Evolutionary conservation across 2,797 vertebrate species (phyloP).

Genomic region (Gymnopithys bicolor): DNA sequence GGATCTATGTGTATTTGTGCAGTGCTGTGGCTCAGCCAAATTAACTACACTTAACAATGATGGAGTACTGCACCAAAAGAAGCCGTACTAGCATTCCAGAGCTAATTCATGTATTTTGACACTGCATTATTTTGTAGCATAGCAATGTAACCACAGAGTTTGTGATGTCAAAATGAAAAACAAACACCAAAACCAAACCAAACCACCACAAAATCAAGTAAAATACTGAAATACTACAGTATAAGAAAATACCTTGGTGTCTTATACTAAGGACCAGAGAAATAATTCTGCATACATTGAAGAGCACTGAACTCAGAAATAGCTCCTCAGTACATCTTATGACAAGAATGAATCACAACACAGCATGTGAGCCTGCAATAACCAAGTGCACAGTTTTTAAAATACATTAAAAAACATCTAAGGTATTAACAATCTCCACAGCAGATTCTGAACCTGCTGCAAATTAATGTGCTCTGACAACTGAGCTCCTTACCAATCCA

Average conservation of each 20-base stretch:
- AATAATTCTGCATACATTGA: not conserved
- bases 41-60: not conserved
- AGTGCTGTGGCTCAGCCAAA: not conserved
- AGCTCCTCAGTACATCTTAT: not conserved
- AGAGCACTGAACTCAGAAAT: not conserved
- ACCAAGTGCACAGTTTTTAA: not conserved
- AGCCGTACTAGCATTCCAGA: not conserved
- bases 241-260: not conserved
- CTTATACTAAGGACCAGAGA: not conserved
- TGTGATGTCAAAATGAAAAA: not conserved
- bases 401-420: slow-evolving; percentile 25
- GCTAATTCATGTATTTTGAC: not conserved
- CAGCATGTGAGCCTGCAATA: not conserved
- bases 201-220: not conserved
- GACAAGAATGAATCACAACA: not conserved
- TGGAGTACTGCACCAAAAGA: not conserved
- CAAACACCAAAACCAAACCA: not conserved
- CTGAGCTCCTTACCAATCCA: not conserved
- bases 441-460: slow-evolving; percentile 4
- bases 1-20: not conserved
- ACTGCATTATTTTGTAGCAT: not conserved
- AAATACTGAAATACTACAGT: not conserved
- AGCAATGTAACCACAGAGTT: not conserved
- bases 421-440: slow-evolving; percentile 24
- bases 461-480: not conserved